Percentiles rank a stretch among this genome's conserved stretches.
These are phyloP conservation scores for Latheticus oryzae DNA, from an alignment of 2,888 invertebrate genomes.

Conservation along the genomic window DNA sequence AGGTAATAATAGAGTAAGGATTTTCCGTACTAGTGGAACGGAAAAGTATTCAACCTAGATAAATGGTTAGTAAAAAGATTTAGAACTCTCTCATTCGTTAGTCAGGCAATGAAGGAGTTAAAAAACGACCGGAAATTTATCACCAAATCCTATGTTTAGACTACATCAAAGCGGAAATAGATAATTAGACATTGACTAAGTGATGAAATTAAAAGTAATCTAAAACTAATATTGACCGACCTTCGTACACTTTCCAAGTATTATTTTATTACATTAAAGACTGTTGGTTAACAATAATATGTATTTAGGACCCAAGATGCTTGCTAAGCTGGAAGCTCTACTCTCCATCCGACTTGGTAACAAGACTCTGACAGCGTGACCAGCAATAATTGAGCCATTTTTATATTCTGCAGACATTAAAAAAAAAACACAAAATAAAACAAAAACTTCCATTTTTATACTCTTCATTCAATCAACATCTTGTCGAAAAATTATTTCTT, in stretches of 20 bases:
- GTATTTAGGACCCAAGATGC: conserved; percentile 31
- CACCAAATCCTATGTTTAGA: conserved; percentile 28
- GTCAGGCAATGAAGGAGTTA: conserved; percentile 40
- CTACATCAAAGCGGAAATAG: conserved; percentile 19
- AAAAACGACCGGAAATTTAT: conserved; percentile 39
- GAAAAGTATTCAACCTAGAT: conserved; percentile 33
- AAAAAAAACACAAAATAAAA: no score
- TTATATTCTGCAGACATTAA: conserved; percentile 52
- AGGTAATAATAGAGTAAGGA: conserved; percentile 17
- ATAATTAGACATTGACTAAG: conserved; percentile 15
- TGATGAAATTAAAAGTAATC: conserved; percentile 4
- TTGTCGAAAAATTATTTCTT: no score
- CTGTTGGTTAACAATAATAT: conserved; percentile 25
- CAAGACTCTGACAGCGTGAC: conserved; percentile 60
- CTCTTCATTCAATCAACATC: no score
- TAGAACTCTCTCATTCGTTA: conserved; percentile 38
- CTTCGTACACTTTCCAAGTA: no score
- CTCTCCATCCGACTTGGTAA: conserved; percentile 46
- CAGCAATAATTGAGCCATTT: conserved; percentile 60
- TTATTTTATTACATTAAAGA: conserved; percentile 6
- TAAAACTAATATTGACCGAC: no score
- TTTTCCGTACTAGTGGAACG: conserved; percentile 17
- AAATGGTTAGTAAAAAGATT: conserved; percentile 39
- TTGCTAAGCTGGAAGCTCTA: conserved; percentile 36
- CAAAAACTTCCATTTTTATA: no score